Evolutionary conservation across 64 coral and sea anemone genomes (phyloP).

Genomic region (Pocillopora verrucosa): DNA sequence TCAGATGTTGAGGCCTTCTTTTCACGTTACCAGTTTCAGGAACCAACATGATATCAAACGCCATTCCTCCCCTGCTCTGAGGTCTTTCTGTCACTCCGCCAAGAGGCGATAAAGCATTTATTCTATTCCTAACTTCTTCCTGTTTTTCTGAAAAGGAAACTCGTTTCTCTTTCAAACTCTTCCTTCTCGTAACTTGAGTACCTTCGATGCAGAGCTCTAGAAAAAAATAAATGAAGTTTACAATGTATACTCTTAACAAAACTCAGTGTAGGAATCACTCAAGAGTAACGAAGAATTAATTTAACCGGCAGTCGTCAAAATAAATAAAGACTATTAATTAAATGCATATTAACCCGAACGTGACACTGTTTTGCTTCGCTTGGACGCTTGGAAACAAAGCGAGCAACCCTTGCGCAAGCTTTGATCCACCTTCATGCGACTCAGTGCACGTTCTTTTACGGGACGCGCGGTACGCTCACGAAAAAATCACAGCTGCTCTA

Average conservation of each 20-base stretch:
- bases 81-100: constrained; percentile 79
- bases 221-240: neutral
- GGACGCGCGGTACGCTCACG: neutral
- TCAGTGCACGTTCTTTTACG: neutral
- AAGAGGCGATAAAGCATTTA: constrained; percentile 54
- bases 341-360: neutral
- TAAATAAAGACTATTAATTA: constrained; percentile 6
- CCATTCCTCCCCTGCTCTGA: constrained; percentile 76
- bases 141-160: constrained; percentile 79
- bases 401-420: constrained; percentile 3
- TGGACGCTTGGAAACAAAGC: neutral
- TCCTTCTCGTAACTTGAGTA: constrained; percentile 60
- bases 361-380: neutral
- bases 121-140: constrained; percentile 74
- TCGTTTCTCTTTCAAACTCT: constrained; percentile 62
- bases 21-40: constrained; percentile 97
- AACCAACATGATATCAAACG: constrained; percentile 81
- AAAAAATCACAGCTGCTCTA: neutral
- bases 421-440: neutral
- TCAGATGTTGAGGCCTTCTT: constrained; percentile 77
- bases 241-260: neutral
- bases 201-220: constrained; percentile 77
- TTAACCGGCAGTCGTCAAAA: neutral
- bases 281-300: neutral
- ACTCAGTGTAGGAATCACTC: neutral